Base-by-base conservation (phyloP, 2,797 vertebrate genomes). In the Intellagama lesueurii region DNA sequence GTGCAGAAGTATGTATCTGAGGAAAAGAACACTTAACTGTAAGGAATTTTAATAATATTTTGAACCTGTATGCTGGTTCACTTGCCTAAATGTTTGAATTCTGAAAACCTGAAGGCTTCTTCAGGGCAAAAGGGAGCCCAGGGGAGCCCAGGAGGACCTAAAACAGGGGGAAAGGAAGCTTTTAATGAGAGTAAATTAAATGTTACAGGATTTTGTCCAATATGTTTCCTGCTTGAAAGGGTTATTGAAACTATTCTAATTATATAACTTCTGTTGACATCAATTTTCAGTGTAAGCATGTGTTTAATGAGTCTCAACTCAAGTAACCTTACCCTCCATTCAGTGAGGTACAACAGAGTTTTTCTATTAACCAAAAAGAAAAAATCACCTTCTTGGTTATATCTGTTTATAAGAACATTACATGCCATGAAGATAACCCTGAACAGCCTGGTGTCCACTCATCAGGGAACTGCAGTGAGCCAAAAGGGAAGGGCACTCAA, bases 1-100 rank as follows among this genome's bases (percentile, higher is more conserved):
- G 22, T 49, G 1, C 88, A 72, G 83, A 7, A 70, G 90, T 94
- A 86, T 49, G 69, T 32, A 6, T 81, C 3, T 90, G n/a, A 86
- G 77, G 86, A 90, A 88, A 84, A 35, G 11, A 60, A 47, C 26
- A 16, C 0, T 7, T 9, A 28, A 26, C 28, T 70, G 73, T 76
- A 70, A 64, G 49, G 28, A 47, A 47, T 73, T 90, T 87, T 56
- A 47, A 44, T 14, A 32, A 72, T 86, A 90, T 85, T 83, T 87
- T 8, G 7, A 87, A 91, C 35, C 64, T 87, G 8, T 5, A 66
- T 91, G n/a, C 44, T 32, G 49, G 86, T 79, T 82, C 1, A 72
- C 17, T 85, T 73, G 76, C 30, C 7, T 7, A 32, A 7, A 76
- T 47, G 44, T 66, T 72, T 64, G 52, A 22, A 64, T 64, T 64